Percentiles rank a stretch among this genome's conserved stretches.
Conservation (phyloP, 2,797 vertebrate genomes). For the Micromesistius poutassou region DNA sequence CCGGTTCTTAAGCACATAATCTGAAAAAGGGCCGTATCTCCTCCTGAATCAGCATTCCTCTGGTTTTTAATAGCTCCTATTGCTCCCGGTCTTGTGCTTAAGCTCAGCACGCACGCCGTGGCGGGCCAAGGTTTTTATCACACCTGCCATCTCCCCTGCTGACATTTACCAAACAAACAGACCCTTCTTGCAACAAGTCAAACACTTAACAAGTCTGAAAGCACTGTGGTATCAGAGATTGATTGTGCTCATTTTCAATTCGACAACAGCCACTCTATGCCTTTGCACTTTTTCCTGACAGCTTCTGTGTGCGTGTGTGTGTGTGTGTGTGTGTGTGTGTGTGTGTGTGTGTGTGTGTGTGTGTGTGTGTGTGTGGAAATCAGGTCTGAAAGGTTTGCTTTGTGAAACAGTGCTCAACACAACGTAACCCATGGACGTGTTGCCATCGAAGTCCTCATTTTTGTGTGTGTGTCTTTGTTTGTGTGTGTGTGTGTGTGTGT, state of each 20-base stretch:
- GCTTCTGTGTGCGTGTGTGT: not conserved
- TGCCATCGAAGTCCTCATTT: no score
- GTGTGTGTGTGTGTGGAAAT: conserved; percentile 22
- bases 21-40: not conserved
- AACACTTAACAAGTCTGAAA: not conserved
- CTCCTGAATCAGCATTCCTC: not conserved
- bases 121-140: not conserved
- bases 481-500: not conserved
- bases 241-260: not conserved
- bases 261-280: not conserved
- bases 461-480: no score
- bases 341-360: not conserved
- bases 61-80: not conserved
- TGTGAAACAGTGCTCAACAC: not conserved
- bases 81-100: conserved; percentile 29
- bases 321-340: not conserved
- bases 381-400: conserved; percentile 11
- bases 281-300: not conserved
- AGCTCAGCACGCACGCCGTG: conserved; percentile 19
- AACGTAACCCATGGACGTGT: no score
- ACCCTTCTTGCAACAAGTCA: not conserved
- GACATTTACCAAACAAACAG: conserved; percentile 4
- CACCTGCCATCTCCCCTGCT: not conserved
- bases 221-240: not conserved
- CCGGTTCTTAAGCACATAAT: not conserved